phyloP scores from a whole-genome alignment of 2,113 vertebrate genomes.

The Platysternon megacephalum region DNA sequence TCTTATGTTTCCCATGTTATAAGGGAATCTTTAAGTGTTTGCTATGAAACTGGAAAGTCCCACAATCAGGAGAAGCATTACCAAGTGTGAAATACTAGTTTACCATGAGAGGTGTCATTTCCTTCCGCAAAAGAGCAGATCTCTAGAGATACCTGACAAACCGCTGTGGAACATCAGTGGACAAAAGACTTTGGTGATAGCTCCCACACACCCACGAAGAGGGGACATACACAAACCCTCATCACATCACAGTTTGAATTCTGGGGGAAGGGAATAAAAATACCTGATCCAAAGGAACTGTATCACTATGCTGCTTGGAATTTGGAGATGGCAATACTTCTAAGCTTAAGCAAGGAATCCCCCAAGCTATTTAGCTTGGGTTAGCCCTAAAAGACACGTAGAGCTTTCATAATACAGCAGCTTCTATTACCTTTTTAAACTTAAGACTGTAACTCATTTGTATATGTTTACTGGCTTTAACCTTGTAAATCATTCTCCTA shows the following conservation, averaged over 20 bases:
- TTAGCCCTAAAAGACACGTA: not conserved
- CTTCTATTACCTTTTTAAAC: not conserved
- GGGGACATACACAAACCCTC: not conserved
- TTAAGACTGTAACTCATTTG: not conserved
- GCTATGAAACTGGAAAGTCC: not conserved
- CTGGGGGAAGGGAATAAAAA: not conserved
- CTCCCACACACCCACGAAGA: not conserved
- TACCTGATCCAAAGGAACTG: not conserved
- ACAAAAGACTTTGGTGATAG: not conserved
- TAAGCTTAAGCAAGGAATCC: not conserved
- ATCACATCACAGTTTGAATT: not conserved
- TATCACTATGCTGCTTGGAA: not conserved
- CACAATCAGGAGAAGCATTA: not conserved
- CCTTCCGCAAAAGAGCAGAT: not conserved
- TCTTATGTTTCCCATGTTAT: not conserved
- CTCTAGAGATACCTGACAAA: not conserved
- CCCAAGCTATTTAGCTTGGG: not conserved
- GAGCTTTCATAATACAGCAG: not conserved
- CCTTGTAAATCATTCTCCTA: not conserved
- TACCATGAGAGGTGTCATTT: not conserved
- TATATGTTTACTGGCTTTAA: not conserved
- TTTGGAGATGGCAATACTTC: not conserved
- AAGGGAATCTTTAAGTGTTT: not conserved
- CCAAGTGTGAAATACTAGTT: not conserved
- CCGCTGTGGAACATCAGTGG: not conserved